phyloP scores from a whole-genome alignment of 2,113 vertebrate genomes.

The Lycaon pictus region DNA sequence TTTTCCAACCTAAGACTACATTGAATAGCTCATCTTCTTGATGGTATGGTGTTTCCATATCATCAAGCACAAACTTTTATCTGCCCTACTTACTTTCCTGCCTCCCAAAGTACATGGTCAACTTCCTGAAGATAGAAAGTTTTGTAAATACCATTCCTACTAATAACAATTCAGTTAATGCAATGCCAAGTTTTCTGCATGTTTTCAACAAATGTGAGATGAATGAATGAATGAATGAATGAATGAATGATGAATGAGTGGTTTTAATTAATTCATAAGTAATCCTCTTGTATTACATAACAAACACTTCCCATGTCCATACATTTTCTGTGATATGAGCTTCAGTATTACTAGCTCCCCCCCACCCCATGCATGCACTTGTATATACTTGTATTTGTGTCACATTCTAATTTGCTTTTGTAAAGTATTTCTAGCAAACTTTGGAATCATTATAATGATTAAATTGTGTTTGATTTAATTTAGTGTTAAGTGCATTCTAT shows the following conservation, averaged over 20 bases:
- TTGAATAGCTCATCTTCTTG: background rate
- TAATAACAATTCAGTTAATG: background rate
- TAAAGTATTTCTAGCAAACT: conserved; percentile 35
- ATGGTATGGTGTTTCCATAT: background rate
- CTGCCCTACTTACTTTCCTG: background rate
- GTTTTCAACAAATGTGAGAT: background rate
- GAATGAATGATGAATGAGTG: background rate
- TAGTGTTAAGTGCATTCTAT: conserved; percentile 56
- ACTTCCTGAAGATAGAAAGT: background rate
- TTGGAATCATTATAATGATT: conserved; percentile 52
- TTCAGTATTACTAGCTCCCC: background rate
- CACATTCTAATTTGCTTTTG: background rate
- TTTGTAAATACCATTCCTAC: background rate
- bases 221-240: background rate
- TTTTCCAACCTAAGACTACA: background rate
- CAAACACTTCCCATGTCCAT: background rate
- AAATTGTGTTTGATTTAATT: conserved; percentile 62
- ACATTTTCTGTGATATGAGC: background rate
- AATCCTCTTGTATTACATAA: background rate
- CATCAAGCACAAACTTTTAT: background rate
- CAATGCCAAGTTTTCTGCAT: background rate
- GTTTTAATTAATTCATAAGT: background rate
- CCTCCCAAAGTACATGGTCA: background rate
- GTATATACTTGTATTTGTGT: background rate
- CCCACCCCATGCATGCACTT: background rate